Evolutionary conservation across 2,113 vertebrate genomes (phyloP).

Genomic region (Epinephelus cyanopodus): DNA sequence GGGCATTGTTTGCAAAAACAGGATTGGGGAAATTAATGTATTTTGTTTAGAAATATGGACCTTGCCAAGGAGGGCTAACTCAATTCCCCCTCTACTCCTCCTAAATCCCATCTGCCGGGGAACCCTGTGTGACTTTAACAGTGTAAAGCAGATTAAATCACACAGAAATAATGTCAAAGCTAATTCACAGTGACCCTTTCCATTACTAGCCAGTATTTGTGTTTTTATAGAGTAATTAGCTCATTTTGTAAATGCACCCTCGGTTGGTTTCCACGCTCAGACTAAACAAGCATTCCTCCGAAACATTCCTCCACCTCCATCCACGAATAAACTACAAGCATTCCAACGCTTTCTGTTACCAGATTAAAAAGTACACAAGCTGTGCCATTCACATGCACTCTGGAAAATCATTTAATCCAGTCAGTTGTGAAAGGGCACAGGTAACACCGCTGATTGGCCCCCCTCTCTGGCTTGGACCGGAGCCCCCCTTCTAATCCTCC

Average conservation of each 20-base stretch:
- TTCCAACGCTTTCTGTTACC: conserved; percentile 67
- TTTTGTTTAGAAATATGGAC: conserved; percentile 81
- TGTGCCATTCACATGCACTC: conserved; percentile 78
- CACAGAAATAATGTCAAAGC: conserved; percentile 71
- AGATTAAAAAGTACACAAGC: conserved; percentile 73
- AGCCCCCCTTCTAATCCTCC: conserved; percentile 57
- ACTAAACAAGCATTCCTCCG: conserved; percentile 72
- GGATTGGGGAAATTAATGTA: conserved; percentile 81
- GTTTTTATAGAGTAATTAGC: conserved; percentile 52
- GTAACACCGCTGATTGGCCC: conserved; percentile 62
- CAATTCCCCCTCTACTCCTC: conserved; percentile 21
- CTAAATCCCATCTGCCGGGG: conserved; percentile 73
- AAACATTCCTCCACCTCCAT: conserved; percentile 73
- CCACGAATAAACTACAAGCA: conserved; percentile 49
- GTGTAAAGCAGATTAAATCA: conserved; percentile 80
- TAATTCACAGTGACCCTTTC: conserved; percentile 79
- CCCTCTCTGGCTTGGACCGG: conserved; percentile 48
- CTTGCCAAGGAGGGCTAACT: conserved; percentile 75
- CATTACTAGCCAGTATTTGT: conserved; percentile 46
- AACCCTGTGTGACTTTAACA: conserved; percentile 75
- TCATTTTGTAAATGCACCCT: conserved; percentile 74
- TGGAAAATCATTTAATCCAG: conserved; percentile 78
- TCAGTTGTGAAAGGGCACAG: conserved; percentile 75
- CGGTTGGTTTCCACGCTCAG: conserved; percentile 50
- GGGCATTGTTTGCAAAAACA: conserved; percentile 80